Base-by-base conservation (phyloP, 2,888 invertebrate genomes). In the Andrena bucephala region DNA sequence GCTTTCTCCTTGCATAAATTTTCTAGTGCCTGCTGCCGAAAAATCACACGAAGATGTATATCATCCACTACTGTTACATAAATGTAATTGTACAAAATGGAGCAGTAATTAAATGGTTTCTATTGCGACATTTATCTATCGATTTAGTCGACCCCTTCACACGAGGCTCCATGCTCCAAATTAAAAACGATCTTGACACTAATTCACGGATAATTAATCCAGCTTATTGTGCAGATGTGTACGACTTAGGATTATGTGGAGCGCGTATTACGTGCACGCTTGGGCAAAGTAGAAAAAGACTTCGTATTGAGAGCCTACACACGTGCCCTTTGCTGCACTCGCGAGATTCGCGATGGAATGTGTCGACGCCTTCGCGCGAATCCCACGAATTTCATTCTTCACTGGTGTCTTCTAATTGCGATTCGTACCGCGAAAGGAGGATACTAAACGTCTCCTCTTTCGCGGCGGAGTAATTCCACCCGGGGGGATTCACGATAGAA, bases 351-450 rank as follows among this genome's bases (percentile, higher is more conserved):
- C 42, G 70, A 68, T 77, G 84, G 76, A 90, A 87, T 89, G 86
- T 36, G n/a, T 77, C 72, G n/a, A 88, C 89, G 88, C 89, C 89
- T 85, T 87, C 84, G 83, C 78, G 24, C 82, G 81, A 75, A 81
- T 89, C 73, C 71, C 80, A 71, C 69, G 82, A 87, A 88, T 86
- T 81, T 80, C 79, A 76, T 85, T 81, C 69, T 63, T 74, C 63
- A 60, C 48, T 65, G 54, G 36, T 33, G n/a, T 48, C 72, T 65
- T 29, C 4, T 73, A 67, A 77, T 84, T 84, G 57, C 59, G 24
- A 68, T 63, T 59, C 42, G 42, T 50, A 50, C 73, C 63, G 52
- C 48, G 73, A 72, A 73, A 72, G n/a, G 54, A 31, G 83, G 63
- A 42, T 69, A 13, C 29, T 16, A 13, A 59, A 50, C 10, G 36